Evolutionary conservation across 2,113 vertebrate genomes (phyloP).

Genomic region (Macheiramphus alcinus): DNA sequence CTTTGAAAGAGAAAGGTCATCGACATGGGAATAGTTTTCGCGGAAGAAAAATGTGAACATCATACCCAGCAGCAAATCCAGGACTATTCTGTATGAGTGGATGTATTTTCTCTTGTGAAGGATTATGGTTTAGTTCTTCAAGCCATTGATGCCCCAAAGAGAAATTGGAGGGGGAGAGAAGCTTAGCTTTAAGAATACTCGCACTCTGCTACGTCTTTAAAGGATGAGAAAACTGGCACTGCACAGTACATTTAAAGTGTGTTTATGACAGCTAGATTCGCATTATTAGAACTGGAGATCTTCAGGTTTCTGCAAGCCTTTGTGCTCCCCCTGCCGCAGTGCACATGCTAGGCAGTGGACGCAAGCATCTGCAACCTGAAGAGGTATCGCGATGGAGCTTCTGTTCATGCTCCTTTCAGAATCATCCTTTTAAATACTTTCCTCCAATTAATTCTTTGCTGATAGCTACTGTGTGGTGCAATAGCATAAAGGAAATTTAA

Average conservation of each 20-base stretch:
- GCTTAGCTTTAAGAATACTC: background rate
- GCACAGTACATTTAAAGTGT: background rate
- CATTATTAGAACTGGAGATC: background rate
- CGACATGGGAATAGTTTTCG: background rate
- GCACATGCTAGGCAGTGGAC: rapidly evolving
- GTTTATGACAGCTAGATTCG: background rate
- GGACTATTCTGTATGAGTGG: background rate
- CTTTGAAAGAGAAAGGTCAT: background rate
- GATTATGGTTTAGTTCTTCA: background rate
- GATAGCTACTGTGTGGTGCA: background rate
- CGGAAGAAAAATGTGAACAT: background rate
- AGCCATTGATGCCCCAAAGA: background rate
- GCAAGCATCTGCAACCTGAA: background rate
- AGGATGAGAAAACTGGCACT: background rate
- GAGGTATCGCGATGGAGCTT: background rate
- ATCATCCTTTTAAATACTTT: background rate
- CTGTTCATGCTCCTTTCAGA: background rate
- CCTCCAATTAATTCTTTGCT: background rate
- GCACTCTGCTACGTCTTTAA: background rate
- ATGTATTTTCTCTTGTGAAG: background rate
- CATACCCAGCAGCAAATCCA: background rate
- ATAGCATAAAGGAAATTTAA: background rate
- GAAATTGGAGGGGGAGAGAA: background rate
- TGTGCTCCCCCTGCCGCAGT: background rate
- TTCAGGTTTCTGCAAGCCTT: background rate